phyloP scores from a whole-genome alignment of 2,888 invertebrate species.

The Rapana venosa region DNA sequence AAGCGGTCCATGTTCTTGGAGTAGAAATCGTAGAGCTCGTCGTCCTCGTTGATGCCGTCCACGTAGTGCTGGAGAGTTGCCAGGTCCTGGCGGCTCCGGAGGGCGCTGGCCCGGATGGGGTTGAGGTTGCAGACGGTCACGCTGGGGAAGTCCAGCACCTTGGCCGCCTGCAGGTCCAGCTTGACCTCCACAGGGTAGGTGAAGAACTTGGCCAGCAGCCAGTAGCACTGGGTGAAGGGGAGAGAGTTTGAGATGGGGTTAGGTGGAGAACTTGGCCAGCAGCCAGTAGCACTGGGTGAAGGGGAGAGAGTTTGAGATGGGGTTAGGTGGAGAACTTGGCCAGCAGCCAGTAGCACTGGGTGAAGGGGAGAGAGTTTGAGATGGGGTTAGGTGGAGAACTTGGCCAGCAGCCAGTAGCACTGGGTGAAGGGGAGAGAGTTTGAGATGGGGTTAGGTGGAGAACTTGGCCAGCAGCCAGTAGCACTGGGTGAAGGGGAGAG shows the following conservation, averaged over 20 bases:
- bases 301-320: too few relatives aligned
- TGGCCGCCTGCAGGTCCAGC: slow-evolving; percentile 60
- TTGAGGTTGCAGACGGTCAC: slow-evolving; percentile 71
- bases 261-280: too few relatives aligned
- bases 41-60: slow-evolving; percentile 40
- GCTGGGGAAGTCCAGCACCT: slow-evolving; percentile 68
- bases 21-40: slow-evolving; percentile 31
- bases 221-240: slow-evolving; percentile 50
- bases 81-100: slow-evolving; percentile 48
- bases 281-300: too few relatives aligned
- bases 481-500: too few relatives aligned
- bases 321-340: too few relatives aligned
- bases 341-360: too few relatives aligned
- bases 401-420: too few relatives aligned
- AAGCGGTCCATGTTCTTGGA: not conserved
- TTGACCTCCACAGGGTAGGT: slow-evolving; percentile 68
- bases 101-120: slow-evolving; percentile 56
- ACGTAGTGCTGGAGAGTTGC: slow-evolving; percentile 24
- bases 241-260: not conserved
- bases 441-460: too few relatives aligned
- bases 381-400: too few relatives aligned
- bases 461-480: too few relatives aligned
- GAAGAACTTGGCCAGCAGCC: slow-evolving; percentile 52
- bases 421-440: too few relatives aligned
- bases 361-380: too few relatives aligned